phyloP scores from a whole-genome alignment of 2,888 invertebrate genomes.

The Aplocera efformata region DNA sequence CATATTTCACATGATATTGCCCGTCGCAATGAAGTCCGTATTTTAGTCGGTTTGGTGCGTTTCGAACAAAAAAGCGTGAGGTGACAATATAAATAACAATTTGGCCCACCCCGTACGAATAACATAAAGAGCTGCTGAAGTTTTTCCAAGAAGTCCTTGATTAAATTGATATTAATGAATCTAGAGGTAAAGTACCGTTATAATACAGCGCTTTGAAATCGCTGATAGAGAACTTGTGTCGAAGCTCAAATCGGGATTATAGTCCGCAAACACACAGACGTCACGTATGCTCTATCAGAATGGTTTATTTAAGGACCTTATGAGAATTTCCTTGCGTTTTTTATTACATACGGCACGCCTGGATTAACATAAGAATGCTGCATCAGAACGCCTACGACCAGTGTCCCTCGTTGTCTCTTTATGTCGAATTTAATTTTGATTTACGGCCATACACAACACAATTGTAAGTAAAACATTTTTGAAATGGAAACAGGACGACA shows the following conservation, averaged over 20 bases:
- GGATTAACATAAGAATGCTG: constrained; percentile 80
- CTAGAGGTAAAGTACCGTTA: too few relatives aligned
- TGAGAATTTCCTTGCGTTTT: too few relatives aligned
- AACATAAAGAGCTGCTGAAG: constrained; percentile 12
- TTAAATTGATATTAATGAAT: too few relatives aligned
- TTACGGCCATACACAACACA: constrained; percentile 68
- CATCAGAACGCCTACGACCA: constrained; percentile 72
- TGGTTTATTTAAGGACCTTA: too few relatives aligned
- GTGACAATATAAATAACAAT: constrained; percentile 81
- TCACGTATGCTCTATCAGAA: too few relatives aligned
- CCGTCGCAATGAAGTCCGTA: constrained; percentile 50
- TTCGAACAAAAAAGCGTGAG: constrained; percentile 66
- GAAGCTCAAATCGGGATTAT: too few relatives aligned
- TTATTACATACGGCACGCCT: constrained; percentile 47
- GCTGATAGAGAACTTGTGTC: too few relatives aligned
- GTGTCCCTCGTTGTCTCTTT: constrained; percentile 74
- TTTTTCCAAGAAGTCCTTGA: too few relatives aligned
- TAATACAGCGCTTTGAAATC: too few relatives aligned
- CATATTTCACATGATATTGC: constrained; percentile 22
- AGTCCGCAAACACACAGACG: too few relatives aligned
- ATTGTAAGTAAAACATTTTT: constrained; percentile 69
- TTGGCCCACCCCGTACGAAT: constrained; percentile 78
- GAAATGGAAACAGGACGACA: constrained; percentile 30
- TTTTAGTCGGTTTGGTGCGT: constrained; percentile 60
- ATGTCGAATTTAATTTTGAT: constrained; percentile 79